Evolutionary conservation across 1,140 invertebrate genomes (phyloP).

Genomic region (Scylla paramamosain): DNA sequence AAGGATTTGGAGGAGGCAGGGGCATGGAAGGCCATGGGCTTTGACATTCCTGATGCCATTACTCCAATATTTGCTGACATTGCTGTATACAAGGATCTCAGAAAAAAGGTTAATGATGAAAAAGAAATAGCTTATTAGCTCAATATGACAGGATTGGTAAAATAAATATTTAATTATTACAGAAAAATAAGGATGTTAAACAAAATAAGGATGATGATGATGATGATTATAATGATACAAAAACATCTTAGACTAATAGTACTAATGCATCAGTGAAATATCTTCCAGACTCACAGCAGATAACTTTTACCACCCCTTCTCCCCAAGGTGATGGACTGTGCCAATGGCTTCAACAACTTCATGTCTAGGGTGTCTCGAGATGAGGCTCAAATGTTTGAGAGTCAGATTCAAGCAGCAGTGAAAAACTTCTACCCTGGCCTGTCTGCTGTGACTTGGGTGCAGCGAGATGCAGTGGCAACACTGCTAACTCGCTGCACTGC

Average conservation of each 20-base stretch:
- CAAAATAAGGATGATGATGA: neutral
- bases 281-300: neutral
- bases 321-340: slow-evolving; percentile 62
- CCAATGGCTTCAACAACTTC: slow-evolving; percentile 71
- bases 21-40: slow-evolving; percentile 69
- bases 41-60: slow-evolving; percentile 61
- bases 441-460: slow-evolving; percentile 63
- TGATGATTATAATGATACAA: neutral
- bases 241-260: too few species aligned
- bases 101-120: slow-evolving; percentile 60
- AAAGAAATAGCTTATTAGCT: neutral
- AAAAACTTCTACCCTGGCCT: slow-evolving; percentile 63
- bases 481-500: slow-evolving; percentile 51
- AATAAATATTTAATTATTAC: neutral
- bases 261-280: neutral
- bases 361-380: slow-evolving; percentile 71
- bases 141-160: neutral
- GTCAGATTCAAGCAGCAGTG: slow-evolving; percentile 57
- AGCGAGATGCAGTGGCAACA: slow-evolving; percentile 8
- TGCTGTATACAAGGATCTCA: slow-evolving; percentile 36
- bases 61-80: slow-evolving; percentile 47
- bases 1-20: slow-evolving; percentile 70
- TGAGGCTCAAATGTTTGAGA: slow-evolving; percentile 70
- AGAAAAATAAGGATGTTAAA: neutral
- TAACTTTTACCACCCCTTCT: neutral